These are phyloP conservation scores for Paguma larvata DNA, from an alignment of 2,797 vertebrate species.

Conservation along the genomic window DNA sequence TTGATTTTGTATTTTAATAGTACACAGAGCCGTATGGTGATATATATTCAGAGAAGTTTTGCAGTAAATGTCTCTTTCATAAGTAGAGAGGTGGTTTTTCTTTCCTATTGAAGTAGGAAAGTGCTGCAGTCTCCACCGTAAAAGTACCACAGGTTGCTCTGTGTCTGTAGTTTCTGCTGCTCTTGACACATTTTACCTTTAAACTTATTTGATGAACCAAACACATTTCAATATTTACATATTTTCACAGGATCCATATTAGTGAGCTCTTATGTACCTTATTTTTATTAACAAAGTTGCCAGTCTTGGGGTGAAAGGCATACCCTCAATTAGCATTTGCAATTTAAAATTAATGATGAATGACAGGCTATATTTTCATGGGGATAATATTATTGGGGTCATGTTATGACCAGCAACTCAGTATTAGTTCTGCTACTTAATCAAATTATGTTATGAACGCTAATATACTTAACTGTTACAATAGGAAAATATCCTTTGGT, in stretches of 20 bases:
- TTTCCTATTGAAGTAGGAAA: neutral
- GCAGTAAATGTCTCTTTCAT: neutral
- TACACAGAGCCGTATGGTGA: neutral
- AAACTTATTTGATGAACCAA: neutral
- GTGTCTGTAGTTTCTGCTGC: neutral
- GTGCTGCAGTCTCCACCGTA: neutral
- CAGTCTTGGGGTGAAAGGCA: neutral
- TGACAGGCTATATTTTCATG: neutral
- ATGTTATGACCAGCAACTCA: neutral
- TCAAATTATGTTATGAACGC: neutral
- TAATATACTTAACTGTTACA: neutral
- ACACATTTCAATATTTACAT: neutral
- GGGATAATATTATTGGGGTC: neutral
- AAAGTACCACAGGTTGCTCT: neutral
- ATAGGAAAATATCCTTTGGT: neutral
- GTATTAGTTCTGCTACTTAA: neutral
- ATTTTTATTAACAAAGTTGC: neutral
- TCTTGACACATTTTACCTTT: neutral
- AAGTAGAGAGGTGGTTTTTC: neutral
- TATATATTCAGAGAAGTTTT: neutral
- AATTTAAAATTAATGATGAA: conserved; percentile 9
- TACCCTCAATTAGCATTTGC: neutral
- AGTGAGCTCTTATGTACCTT: neutral
- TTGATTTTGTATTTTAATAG: neutral
- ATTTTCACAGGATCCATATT: neutral